Percentiles rank a stretch among this genome's conserved stretches.
Evolutionary conservation across 2,113 vertebrate genomes (phyloP).

Genomic region (Pluvialis apricaria): DNA sequence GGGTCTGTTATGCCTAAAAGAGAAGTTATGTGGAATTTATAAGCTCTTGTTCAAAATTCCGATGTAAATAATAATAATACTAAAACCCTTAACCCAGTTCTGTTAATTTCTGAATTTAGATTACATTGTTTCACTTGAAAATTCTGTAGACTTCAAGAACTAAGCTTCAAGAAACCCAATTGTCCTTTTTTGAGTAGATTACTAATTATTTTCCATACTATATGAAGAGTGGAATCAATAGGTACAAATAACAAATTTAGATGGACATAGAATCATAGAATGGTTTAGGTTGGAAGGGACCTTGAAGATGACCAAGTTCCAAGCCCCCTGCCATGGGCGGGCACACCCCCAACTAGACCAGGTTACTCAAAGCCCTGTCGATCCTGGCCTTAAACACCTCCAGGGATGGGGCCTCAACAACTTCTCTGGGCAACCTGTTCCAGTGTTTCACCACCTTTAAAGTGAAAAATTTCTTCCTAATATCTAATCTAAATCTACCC

Average conservation of each 20-base stretch:
- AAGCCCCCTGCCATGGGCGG: no score
- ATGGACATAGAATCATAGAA: no score
- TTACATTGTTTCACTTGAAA: background rate
- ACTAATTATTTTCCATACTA: background rate
- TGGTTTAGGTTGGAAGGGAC: no score
- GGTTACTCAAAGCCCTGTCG: no score
- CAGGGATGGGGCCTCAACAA: no score
- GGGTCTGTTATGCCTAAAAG: background rate
- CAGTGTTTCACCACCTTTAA: no score
- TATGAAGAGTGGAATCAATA: background rate
- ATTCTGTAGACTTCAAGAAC: background rate
- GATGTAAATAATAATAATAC: background rate
- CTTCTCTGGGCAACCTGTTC: no score
- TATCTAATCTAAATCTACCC: no score
- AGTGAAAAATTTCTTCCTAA: no score
- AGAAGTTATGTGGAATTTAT: background rate
- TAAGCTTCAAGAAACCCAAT: background rate
- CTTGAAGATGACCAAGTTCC: no score
- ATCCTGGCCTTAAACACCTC: no score
- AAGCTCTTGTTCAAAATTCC: background rate
- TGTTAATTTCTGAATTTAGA: background rate
- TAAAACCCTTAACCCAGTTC: accelerated
- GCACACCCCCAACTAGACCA: no score
- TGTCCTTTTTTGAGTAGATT: background rate
- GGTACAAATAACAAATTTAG: background rate